phyloP scores from a whole-genome alignment of 1,140 invertebrate genomes.

The Orius insidiosus region DNA sequence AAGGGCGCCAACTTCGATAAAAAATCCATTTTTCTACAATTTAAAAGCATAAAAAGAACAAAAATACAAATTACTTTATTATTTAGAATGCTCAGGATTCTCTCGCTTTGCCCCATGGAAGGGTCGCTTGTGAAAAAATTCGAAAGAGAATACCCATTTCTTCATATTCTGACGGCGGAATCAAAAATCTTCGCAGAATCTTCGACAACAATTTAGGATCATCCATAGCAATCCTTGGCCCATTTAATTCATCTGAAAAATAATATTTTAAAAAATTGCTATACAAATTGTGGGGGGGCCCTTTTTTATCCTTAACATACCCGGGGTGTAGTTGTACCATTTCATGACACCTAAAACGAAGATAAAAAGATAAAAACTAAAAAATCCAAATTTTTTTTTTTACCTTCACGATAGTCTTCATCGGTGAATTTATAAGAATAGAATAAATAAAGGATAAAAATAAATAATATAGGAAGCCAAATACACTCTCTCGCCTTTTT shows the following conservation, averaged over 20 bases:
- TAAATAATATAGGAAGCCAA: too few relatives aligned
- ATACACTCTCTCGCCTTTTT: too few relatives aligned
- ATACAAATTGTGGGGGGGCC: neutral
- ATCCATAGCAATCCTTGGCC: constrained; percentile 13
- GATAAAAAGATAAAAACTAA: too few relatives aligned
- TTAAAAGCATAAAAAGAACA: too few relatives aligned
- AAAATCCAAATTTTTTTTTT: too few relatives aligned
- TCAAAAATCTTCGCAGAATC: constrained; percentile 20
- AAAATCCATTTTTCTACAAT: constrained; percentile 31
- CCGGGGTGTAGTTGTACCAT: constrained; percentile 16
- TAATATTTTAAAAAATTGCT: neutral
- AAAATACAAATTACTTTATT: constrained; percentile 23
- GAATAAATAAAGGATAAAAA: too few relatives aligned
- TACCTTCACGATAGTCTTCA: too few relatives aligned
- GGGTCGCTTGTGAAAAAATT: constrained; percentile 25
- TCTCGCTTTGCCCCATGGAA: constrained; percentile 28
- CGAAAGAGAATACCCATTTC: constrained; percentile 20
- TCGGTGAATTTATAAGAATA: too few relatives aligned
- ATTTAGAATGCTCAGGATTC: constrained; percentile 24
- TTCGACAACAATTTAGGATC: constrained; percentile 20
- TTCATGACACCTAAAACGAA: constrained; percentile 14
- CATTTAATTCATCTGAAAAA: constrained; percentile 13
- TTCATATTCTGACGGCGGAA: constrained; percentile 15
- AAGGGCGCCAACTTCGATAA: constrained; percentile 33
- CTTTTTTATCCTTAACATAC: neutral